Evolutionary conservation across 23 tunicate genomes (phyloP), one percentile per base, ranked within the genome.

Genomic region (Diplosoma virens): DNA sequence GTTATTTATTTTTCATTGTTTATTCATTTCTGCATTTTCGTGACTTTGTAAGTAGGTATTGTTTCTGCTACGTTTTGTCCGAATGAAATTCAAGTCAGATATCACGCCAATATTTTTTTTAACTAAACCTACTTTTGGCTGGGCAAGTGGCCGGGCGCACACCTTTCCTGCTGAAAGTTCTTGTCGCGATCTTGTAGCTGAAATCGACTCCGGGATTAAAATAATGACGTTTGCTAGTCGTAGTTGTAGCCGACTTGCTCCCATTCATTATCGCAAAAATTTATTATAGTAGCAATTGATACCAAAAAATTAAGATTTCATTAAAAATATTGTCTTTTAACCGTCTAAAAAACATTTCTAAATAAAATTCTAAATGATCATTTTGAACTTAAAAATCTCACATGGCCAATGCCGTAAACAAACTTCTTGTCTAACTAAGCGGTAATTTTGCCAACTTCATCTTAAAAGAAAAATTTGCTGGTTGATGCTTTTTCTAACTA

Each of bases 141-240:
- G 69, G 69, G 5, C 35, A 61, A 3, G 87, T 32, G 3, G 25
- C 75, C 0, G 80, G 87, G 0, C 87, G 59, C 32, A 45, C 31
- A 4, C 86, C 79, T 30, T 71, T 36, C 7, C 86, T 58, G 45
- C 86, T 77, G 48, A 85, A 85, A 4, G 91, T 78, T 30, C 79
- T 30, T 32, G 69, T 71, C 24, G 78, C 77, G 32, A 85, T 78
- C 6, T 70, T 48, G 56, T 85, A 85, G 23, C 48, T 52, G 32
- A 85, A 85, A 5, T 71, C 91, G 16, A 32, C 30, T 1, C 84
- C 91, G 14, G 91, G 91, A 59, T 25, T 37, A 35, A 33, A 85
- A 4, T 76, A 66, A 11, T 54, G 41, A 5, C 2, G 9, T 22
- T 25, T 20, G 27, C 72, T 20, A 14, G 66, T 28, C 6, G 46